Conservation (phyloP, 2,797 vertebrate species). For the Tadarida brasiliensis region DNA sequence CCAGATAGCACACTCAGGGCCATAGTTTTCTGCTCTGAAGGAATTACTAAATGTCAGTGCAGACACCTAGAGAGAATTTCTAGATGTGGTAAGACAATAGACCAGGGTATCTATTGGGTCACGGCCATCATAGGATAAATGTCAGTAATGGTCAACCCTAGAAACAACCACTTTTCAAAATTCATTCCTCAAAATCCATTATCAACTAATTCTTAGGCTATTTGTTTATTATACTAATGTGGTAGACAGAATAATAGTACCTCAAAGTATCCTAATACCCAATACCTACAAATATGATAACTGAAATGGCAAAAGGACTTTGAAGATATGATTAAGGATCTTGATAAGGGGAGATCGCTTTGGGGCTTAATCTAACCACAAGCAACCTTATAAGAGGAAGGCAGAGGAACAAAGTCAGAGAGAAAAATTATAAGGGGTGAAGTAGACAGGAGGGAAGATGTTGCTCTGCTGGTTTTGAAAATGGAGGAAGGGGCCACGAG, state of each 20-base stretch:
- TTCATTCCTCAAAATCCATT: not conserved
- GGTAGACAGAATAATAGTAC: not conserved
- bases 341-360: not conserved
- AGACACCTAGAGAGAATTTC: not conserved
- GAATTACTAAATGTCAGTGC: not conserved
- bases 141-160: not conserved
- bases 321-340: not conserved
- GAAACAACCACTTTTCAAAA: slow-evolving; percentile 28
- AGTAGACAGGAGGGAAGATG: not conserved
- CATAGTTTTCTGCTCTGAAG: no score
- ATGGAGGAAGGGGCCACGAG: not conserved
- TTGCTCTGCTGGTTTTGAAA: not conserved
- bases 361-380: not conserved
- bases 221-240: not conserved
- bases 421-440: not conserved
- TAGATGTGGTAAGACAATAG: not conserved
- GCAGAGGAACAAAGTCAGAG: not conserved
- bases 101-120: not conserved
- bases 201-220: not conserved
- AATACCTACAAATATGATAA: not conserved
- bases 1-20: not conserved
- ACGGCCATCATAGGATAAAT: not conserved
- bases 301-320: not conserved
- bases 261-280: not conserved
- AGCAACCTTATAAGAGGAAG: not conserved